Evolutionary conservation across 2,888 invertebrate species (phyloP), one percentile per base, ranked within the genome.

Genomic region (Dendrolimus houi): DNA sequence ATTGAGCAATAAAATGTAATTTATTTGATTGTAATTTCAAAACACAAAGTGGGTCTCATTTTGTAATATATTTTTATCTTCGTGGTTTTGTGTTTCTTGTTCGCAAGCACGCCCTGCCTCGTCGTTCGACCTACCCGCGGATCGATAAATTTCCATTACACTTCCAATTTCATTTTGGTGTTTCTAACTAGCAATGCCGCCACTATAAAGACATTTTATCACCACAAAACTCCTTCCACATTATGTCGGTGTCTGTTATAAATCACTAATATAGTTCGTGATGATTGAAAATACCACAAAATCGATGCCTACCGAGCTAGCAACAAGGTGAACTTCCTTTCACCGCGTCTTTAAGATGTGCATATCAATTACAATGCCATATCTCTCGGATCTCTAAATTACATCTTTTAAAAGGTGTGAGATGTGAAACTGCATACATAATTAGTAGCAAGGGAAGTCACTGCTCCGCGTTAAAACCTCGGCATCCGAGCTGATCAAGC

Each of bases 1-100:
- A 90, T 90, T 90, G 89, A 90, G 89, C 87, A 90, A 90, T 90
- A 90, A 90, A 90, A 89, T 77, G 87, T 89, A 90, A 90, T 90
- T 90, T 90, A 90, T 90, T 87, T 86, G 88, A 89, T 87, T 89
- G 90, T 90, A 88, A 89, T 90, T 89, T 87, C 87, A 88, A 88
- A 89, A 88, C 87, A 90, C 87, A 88, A 88, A 89, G 85, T 87
- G 86, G 85, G 76, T 75, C 88, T 88, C 84, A 87, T 87, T 89
- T 88, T 87, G 87, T 88, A 88, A 87, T 87, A 83, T 89, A 87
- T 88, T 89, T 89, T 90, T 87, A 85, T 85, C 83, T 86, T 77
- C 77, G 88, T 85, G 89, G 88, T 88, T 88, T 88, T 85, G 86
- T 86, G 81, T 87, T 85, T 83, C 83, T 85, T 79, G 77, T 72